A percentile compares a stretch with the other conserved stretches of the same genome.
These are phyloP conservation scores for Amiota mariae DNA, from an alignment of 2,888 invertebrate species.

Conservation along the genomic window DNA sequence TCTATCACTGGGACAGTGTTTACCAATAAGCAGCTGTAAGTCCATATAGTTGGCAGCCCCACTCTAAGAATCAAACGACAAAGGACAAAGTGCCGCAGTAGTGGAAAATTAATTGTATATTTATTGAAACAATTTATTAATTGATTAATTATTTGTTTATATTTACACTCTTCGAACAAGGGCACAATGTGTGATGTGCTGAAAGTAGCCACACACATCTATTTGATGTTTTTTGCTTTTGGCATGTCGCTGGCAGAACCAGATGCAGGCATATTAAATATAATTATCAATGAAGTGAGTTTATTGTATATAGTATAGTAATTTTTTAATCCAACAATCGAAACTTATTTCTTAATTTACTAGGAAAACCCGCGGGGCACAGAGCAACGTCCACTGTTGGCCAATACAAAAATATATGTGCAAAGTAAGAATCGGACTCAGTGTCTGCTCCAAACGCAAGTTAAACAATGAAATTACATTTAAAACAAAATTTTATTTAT, in stretches of 20 bases:
- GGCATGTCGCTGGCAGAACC: not conserved
- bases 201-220: not conserved
- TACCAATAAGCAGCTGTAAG: too few species aligned
- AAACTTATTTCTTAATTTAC: not conserved
- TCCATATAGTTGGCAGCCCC: not conserved
- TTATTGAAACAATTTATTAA: not conserved
- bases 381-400: conserved; percentile 78
- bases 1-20: too few species aligned
- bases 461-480: conserved; percentile 41
- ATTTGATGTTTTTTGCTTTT: not conserved
- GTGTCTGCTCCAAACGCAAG: too few species aligned
- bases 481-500: conserved; percentile 31
- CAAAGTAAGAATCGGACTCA: conserved; percentile 75
- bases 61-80: not conserved
- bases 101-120: not conserved
- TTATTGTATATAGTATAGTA: not conserved
- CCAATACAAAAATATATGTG: conserved; percentile 81
- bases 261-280: conserved; percentile 1
- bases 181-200: not conserved
- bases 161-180: not conserved
- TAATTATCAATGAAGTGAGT: not conserved
- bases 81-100: not conserved
- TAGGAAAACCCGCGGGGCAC: conserved; percentile 58
- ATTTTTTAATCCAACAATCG: too few species aligned
- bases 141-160: not conserved